phyloP scores from a whole-genome alignment of 2,888 invertebrate species.

The Papilio gigon region DNA sequence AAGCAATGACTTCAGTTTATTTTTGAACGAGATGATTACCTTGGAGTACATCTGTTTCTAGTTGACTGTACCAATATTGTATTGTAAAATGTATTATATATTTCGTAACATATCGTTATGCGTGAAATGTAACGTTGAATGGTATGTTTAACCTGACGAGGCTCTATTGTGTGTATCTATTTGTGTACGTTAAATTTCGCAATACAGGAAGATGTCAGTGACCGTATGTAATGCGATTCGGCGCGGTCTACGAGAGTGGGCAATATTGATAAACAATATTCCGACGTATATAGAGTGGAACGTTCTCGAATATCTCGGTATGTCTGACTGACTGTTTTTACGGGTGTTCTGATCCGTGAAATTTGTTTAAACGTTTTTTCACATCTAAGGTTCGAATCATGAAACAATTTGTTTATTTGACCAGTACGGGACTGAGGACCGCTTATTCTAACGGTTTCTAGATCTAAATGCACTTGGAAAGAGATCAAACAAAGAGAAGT shows the following conservation, averaged over 20 bases:
- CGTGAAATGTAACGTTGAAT: slow-evolving; percentile 43
- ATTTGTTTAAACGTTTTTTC: slow-evolving; percentile 46
- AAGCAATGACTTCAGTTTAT: no score
- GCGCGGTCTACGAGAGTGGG: slow-evolving; percentile 67
- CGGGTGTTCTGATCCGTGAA: slow-evolving; percentile 54
- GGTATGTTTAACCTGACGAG: slow-evolving; percentile 30
- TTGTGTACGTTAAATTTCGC: slow-evolving; percentile 58
- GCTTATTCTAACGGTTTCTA: not conserved
- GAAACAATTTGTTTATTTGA: not conserved
- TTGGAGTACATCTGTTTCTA: not conserved
- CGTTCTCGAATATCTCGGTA: slow-evolving; percentile 46
- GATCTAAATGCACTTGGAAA: not conserved
- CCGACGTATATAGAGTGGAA: slow-evolving; percentile 29
- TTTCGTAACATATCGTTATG: slow-evolving; percentile 40
- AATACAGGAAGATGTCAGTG: slow-evolving; percentile 73
- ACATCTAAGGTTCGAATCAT: not conserved
- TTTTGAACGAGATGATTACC: not conserved
- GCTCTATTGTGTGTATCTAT: slow-evolving; percentile 44
- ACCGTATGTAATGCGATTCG: slow-evolving; percentile 75
- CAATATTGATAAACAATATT: slow-evolving; percentile 64
- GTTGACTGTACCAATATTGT: not conserved
- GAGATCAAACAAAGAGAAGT: no score
- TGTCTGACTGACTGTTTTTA: slow-evolving; percentile 45
- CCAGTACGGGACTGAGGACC: not conserved
- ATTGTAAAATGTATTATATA: slow-evolving; percentile 25